A percentile compares a stretch with the other conserved stretches of the same genome.
These are phyloP conservation scores for Melieria crassipennis DNA, from an alignment of 2,888 invertebrate species.

Conservation along the genomic window DNA sequence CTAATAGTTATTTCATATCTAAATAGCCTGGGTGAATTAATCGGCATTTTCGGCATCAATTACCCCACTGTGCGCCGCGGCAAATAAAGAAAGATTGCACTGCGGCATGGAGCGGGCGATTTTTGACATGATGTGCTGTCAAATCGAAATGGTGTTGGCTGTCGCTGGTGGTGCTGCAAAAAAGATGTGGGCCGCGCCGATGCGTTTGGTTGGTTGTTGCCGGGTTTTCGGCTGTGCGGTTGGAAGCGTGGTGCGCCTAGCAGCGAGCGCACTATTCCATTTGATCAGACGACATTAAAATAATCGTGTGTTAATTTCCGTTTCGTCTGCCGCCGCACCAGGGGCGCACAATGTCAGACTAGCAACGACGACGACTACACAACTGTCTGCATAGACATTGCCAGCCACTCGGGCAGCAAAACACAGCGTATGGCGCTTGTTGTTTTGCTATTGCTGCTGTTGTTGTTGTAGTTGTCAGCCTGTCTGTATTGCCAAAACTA, in stretches of 20 bases:
- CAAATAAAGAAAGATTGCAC: no score
- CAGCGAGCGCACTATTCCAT: conserved; percentile 10
- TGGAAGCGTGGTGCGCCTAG: conserved; percentile 11
- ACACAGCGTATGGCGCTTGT: conserved; percentile 3
- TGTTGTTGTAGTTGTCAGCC: conserved; percentile 37
- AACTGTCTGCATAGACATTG: no score
- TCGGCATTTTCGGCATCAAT: no score
- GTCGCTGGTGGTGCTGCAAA: conserved; percentile 31
- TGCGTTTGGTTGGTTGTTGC: background rate
- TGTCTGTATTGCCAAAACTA: conserved; percentile 45
- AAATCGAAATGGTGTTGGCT: conserved; percentile 20
- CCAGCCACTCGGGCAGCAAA: background rate
- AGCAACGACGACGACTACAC: background rate
- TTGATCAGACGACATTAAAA: conserved; percentile 41
- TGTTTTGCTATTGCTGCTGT: conserved; percentile 15
- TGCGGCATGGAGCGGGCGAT: background rate
- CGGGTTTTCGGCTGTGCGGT: background rate
- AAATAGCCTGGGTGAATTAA: no score
- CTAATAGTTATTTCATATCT: no score
- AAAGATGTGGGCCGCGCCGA: conserved; percentile 34
- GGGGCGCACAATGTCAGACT: background rate
- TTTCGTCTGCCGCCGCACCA: conserved; percentile 24
- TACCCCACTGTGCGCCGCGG: no score
- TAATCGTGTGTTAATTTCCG: conserved; percentile 39
- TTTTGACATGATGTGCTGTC: conserved; percentile 28